Evolutionary conservation across 2,113 vertebrate species (phyloP), one percentile per base, ranked within the genome.

Genomic region (Dolichotis patagonum): DNA sequence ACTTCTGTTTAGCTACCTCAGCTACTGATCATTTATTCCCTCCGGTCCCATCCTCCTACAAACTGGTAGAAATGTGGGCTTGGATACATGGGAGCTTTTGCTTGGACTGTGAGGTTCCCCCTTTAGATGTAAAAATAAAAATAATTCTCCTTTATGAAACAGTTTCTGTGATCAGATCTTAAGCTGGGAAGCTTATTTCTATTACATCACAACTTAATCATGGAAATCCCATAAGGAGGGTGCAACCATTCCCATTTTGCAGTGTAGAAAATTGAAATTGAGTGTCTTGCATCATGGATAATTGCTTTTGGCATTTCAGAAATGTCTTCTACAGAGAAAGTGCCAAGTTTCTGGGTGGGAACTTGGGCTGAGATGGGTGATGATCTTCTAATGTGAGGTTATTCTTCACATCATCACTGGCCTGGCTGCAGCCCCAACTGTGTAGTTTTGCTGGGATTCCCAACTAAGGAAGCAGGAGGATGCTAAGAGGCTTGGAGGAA

Each of bases 341-440:
- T 84, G 88, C 58, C 95, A 92, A 90, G 96, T 97, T 96, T 97
- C 92, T 89, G 94, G 92, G 92, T 84, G 95, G 96, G 56, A 93
- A 65, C 92, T 87, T 43, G 56, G 81, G 54, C 71, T 82, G 20
- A 94, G 82, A 90, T 35, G 3, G 3, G 56, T 2, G 63, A 92
- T n/a, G 54, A 90, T 91, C 67, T 93, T 62, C 26, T 19, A 84
- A 88, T 32, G 82, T 16, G 46, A 0, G 7, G 58, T 56, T 69
- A 81, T 58, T 52, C 41, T 84, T 96, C 32, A 10, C 87, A 82
- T 85, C 90, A 92, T 63, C 52, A 2, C 58, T 83, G 85, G 85
- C 71, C 58, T 78, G 11, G 4, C 17, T 88, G 85, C 80, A 87
- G n/a, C 41, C 75, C 67, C 67, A 94, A 60, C 17, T 10, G 35